Evolutionary conservation across 2,113 vertebrate genomes (phyloP), one percentile per base, ranked within the genome.

Genomic region (Archocentrus centrarchus): DNA sequence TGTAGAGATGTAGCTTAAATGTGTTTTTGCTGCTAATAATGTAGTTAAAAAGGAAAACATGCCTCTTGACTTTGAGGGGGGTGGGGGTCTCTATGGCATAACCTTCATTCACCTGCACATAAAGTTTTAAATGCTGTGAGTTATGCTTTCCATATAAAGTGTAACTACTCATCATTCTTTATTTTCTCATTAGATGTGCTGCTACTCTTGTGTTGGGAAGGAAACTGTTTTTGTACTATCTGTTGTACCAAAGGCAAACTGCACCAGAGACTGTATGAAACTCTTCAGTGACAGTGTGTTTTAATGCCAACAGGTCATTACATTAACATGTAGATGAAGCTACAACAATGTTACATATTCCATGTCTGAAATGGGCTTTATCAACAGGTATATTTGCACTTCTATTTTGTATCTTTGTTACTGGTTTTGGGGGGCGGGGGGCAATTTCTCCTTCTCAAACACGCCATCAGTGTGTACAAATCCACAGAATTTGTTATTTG

Each of bases 401-500:
- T 50, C 24, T 4, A n/a, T 75, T 66, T 82, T 39, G 77, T 44
- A 35, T 59, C 3, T 75, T 85, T 85, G 32, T 39, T 9, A 20
- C 1, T 75, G 32, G 37, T 39, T 10, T 14, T 8, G 14, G 14
- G 15, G 41, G 27, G 15, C n/a, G 24, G 18, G 22, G 30, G 32
- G 41, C 61, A n/a, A 24, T 58, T 82, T 75, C 5, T 24, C 14
- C 70, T 81, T 76, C 41, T 81, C 70, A 75, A 62, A 61, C 37
- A 17, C 76, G 32, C 50, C 55, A 50, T 86, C 18, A 64, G 53
- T 62, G 41, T 75, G 4, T 84, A 0, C n/a, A 64, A 76, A 57
- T 83, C 30, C 77, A 77, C 62, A 77, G 5, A 75, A 60, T 80
- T 79, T 39, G 24, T 80, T 7, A 80, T 80, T 77, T 87, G 61